These are phyloP conservation scores for Melanerpes formicivorus DNA, from an alignment of 2,113 vertebrate species.

Conservation along the genomic window DNA sequence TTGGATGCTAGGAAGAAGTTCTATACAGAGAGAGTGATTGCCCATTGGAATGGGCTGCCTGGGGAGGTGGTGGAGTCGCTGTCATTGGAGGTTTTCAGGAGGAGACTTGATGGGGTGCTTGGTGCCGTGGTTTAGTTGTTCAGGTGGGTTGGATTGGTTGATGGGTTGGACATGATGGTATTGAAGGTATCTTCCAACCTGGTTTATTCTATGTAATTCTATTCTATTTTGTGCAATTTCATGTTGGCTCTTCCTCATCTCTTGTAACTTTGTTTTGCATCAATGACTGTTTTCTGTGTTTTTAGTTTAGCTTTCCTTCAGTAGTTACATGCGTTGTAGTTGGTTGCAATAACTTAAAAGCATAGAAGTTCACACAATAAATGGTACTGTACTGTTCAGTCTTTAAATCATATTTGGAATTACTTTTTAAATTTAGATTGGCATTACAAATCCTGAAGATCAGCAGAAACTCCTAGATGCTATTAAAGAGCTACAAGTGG, in stretches of 20 bases:
- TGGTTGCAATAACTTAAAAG: background rate
- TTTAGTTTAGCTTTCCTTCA: background rate
- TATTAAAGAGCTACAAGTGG: constrained; percentile 81
- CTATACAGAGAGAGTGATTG: too few species aligned
- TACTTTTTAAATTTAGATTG: constrained; percentile 78
- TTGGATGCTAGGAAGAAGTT: too few species aligned
- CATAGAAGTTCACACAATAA: background rate
- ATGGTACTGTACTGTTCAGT: background rate
- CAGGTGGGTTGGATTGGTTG: too few species aligned
- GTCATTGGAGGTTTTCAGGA: too few species aligned
- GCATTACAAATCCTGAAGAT: constrained; percentile 81
- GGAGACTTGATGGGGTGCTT: too few species aligned
- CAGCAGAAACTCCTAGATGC: constrained; percentile 85
- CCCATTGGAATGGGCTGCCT: too few species aligned
- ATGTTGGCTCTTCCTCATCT: background rate
- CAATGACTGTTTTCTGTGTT: background rate
- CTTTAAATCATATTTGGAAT: background rate
- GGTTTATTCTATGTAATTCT: too few species aligned
- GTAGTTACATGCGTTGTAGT: background rate
- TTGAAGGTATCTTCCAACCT: too few species aligned
- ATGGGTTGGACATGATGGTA: too few species aligned
- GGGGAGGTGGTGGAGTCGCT: too few species aligned
- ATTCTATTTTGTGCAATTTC: background rate
- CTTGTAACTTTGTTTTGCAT: background rate
- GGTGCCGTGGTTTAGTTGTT: too few species aligned